These are phyloP conservation scores for Byasa hedistus DNA, from an alignment of 2,888 invertebrate genomes.

Conservation along the genomic window DNA sequence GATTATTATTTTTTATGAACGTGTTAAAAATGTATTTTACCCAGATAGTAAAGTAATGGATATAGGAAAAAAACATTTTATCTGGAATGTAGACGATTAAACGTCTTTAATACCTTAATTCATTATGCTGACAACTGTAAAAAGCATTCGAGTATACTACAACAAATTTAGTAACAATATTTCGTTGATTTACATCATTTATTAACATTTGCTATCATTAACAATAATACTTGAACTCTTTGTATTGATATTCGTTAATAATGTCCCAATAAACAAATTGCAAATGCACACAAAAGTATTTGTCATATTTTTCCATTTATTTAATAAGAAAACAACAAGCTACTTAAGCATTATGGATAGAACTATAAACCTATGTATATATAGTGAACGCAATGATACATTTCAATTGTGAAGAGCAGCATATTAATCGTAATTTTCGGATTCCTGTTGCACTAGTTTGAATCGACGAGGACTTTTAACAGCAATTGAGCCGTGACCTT, in stretches of 20 bases:
- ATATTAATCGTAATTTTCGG: conserved; percentile 90
- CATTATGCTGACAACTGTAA: too few relatives aligned
- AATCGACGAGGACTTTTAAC: conserved; percentile 93
- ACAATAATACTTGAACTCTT: not conserved
- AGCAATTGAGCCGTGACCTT: conserved; percentile 88
- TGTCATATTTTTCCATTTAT: not conserved
- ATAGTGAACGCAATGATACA: too few relatives aligned
- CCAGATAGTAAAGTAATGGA: too few relatives aligned
- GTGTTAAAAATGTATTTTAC: too few relatives aligned
- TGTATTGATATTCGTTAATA: not conserved
- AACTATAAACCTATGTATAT: too few relatives aligned
- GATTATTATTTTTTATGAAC: too few relatives aligned
- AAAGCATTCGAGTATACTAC: not conserved
- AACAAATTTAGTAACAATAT: not conserved
- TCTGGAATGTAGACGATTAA: too few relatives aligned
- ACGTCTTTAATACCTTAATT: too few relatives aligned
- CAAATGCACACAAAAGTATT: not conserved
- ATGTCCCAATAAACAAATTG: not conserved
- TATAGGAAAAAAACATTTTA: too few relatives aligned
- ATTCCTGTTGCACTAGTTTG: conserved; percentile 94
- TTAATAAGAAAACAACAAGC: conserved; percentile 3
- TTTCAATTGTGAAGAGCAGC: conserved; percentile 6
- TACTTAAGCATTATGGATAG: not conserved
- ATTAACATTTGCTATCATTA: not conserved
- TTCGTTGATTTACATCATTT: not conserved